Base-by-base conservation (phyloP, 2,888 invertebrate species). In the Patella caerulea region DNA sequence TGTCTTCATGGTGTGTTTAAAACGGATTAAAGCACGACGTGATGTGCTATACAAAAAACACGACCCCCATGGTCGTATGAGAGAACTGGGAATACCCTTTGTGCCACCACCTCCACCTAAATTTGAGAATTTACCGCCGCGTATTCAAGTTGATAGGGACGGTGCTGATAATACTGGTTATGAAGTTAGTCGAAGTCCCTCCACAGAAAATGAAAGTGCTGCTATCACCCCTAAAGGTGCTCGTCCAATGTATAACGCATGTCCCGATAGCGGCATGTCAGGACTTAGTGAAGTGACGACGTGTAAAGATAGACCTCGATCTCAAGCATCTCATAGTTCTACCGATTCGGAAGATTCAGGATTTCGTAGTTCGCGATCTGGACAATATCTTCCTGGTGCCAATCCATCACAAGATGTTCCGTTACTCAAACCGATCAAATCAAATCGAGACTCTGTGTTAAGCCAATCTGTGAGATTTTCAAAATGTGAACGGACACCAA, bases 321-420 rank as follows among this genome's bases (percentile, higher is more conserved):
- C 89, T n/a, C 88, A 87, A 80, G 87, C 88, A 4, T 87, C 82
- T 2, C 80, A 80, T 34, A 80, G 80, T 54, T 83, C 88, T 52
- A 87, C 88, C 72, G 88, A 89, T 77, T 89, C 89, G 2, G 88
- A 89, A 79, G 89, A 89, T 80, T 89, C 89, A 0, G 89, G 89
- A 52, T 89, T 89, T 80, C 84, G 87, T 19, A 88, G 89, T 83
- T 88, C 89, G 3, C 79, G 87, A 71, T 88, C 87, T 7, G 87
- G 86, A 78, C 86, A 86, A 74, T 86, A 78, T 56, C 72, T 76
- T 52, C 75, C 76, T 9, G 29, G 52, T 53, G 65, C 54, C 55
- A 76, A 77, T 56, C 82, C 80, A 59, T 75, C 80, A n/a, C 83
- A 83, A 17, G 85, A 84, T 72, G 78, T 83, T 75, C 88, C 88